phyloP scores from a whole-genome alignment of 1,140 invertebrate species.

The Triops cancriformis region DNA sequence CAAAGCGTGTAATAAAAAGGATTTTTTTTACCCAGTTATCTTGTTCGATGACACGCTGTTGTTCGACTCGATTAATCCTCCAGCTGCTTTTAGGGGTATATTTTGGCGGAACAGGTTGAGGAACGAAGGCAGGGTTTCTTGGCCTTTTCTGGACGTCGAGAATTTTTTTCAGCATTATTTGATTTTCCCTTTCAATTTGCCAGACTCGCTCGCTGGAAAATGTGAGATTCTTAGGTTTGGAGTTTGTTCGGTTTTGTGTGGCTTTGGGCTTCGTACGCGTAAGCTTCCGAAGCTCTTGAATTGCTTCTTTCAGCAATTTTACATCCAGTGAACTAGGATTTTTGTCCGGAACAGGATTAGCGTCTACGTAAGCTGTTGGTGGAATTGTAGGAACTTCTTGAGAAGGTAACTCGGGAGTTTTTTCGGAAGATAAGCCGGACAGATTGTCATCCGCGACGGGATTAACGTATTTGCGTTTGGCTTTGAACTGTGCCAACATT shows the following conservation, averaged over 20 bases:
- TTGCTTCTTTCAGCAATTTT: background rate
- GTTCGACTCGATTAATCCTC: background rate
- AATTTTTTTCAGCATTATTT: background rate
- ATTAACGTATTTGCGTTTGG: background rate
- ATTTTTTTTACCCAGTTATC: background rate
- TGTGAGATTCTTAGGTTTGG: background rate
- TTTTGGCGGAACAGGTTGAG: background rate
- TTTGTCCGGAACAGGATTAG: background rate
- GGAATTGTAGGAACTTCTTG: background rate
- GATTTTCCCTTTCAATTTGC: background rate
- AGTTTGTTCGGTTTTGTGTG: background rate
- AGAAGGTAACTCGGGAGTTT: background rate
- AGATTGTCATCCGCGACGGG: background rate
- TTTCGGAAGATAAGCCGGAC: no score
- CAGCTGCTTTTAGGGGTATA: background rate
- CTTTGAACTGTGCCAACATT: slow-evolving; percentile 1
- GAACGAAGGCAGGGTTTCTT: background rate
- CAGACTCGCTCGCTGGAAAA: background rate
- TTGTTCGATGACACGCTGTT: background rate
- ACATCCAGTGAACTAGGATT: background rate
- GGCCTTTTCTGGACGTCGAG: background rate
- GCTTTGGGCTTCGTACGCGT: background rate
- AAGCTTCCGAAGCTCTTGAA: background rate
- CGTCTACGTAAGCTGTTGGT: background rate
- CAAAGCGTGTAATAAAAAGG: background rate